Conservation (phyloP, 1,140 invertebrate species). For the Ctenoplectra terminalis region DNA sequence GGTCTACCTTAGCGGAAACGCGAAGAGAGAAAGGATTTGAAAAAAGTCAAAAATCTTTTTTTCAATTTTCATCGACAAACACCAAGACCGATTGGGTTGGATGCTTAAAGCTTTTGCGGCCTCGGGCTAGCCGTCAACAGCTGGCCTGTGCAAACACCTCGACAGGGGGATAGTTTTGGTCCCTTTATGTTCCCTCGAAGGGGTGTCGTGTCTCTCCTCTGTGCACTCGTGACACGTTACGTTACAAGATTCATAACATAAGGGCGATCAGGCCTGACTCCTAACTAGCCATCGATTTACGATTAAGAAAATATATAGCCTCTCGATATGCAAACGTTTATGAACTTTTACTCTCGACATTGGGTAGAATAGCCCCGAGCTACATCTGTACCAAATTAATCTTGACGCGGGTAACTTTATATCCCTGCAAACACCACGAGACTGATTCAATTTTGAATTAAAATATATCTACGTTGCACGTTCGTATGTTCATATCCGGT, state of each 20-base stretch:
- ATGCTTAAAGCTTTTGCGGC: conserved; percentile 64
- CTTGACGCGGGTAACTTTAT: background rate
- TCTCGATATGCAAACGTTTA: conserved; percentile 6
- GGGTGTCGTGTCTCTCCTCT: conserved; percentile 43
- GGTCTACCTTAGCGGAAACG: background rate
- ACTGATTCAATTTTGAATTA: conserved; percentile 6
- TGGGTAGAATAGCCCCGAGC: background rate
- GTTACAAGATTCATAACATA: conserved; percentile 50
- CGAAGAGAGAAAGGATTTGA: background rate
- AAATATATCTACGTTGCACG: background rate
- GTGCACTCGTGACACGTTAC: conserved; percentile 42
- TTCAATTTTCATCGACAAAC: conserved; percentile 55
- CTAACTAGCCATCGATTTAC: conserved; percentile 30
- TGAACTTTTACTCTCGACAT: background rate
- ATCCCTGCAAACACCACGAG: background rate
- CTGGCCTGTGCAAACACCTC: conserved; percentile 68
- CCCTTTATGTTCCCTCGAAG: conserved; percentile 60
- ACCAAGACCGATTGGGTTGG: conserved; percentile 43
- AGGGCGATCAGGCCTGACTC: conserved; percentile 9
- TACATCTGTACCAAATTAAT: conserved; percentile 15
- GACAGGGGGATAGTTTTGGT: conserved; percentile 58
- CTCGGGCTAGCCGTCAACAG: conserved; percentile 65
- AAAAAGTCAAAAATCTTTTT: conserved; percentile 25
- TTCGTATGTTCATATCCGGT: background rate
- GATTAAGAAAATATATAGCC: conserved; percentile 36